A percentile compares a stretch with the other conserved stretches of the same genome.
phyloP scores from a whole-genome alignment of 1,140 invertebrate species.

The Papilio helenus region DNA sequence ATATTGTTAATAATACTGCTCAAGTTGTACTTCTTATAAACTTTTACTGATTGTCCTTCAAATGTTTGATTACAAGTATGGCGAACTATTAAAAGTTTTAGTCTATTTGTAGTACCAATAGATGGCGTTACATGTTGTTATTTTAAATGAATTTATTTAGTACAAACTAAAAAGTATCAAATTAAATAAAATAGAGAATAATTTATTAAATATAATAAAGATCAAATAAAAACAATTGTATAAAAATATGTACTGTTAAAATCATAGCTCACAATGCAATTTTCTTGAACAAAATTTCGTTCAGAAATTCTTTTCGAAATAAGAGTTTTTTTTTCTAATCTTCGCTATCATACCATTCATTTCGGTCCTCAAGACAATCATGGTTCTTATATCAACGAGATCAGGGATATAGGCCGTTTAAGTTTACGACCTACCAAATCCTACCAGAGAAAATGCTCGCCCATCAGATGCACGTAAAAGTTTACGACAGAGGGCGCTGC shows the following conservation, averaged over 20 bases:
- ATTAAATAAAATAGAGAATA: no score
- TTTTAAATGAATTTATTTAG: not conserved
- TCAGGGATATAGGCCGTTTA: not conserved
- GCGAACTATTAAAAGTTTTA: not conserved
- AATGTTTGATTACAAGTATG: not conserved
- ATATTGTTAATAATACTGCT: not conserved
- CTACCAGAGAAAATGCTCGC: not conserved
- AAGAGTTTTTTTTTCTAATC: not conserved
- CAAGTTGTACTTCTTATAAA: not conserved
- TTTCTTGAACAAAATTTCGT: not conserved
- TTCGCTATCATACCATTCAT: not conserved
- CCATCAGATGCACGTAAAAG: conserved; percentile 6
- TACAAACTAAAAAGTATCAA: not conserved
- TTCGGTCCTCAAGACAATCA: not conserved
- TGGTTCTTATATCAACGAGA: not conserved
- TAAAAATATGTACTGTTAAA: not conserved
- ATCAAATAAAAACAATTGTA: no score
- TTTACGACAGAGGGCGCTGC: conserved; percentile 8
- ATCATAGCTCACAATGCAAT: not conserved
- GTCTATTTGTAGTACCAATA: not conserved
- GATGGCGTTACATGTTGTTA: not conserved
- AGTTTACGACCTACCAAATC: conserved; percentile 25
- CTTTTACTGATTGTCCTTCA: not conserved
- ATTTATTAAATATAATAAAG: no score
- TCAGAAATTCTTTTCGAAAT: not conserved